Base-by-base conservation (phyloP, 2,113 vertebrate genomes). In the Panthera uncia region DNA sequence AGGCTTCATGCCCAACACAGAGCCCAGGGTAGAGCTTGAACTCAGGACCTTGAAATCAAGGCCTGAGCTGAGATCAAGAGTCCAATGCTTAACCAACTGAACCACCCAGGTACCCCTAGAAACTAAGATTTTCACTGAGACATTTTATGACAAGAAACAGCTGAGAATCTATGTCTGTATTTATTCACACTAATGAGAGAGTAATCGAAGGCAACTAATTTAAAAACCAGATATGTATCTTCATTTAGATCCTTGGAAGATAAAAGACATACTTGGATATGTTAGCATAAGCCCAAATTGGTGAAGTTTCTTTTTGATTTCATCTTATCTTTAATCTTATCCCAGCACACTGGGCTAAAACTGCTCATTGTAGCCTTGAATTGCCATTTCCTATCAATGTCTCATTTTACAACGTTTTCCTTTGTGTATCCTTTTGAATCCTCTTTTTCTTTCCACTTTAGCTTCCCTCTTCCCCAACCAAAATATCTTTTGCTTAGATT, bases 401-500 rank as follows among this genome's bases (percentile, higher is more conserved):
- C 83, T 96, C 73, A 79, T 89, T 96, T 96, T 86, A 87, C 7
- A 81, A 31, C 38, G 82, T 78, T 89, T 97, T 96, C 68, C 27
- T 83, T 57, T 63, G 23, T 19, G 74, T 33, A 61, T 45, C 65
- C 95, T 86, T 94, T 86, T 33, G 8, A 92, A 74, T 87, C 21
- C 9, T 85, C 45, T 12, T 87, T 94, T 91, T 48, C 74, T 96
- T 91, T 95, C 52, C 38, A 66, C 18, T 79, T 55, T 55, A 82
- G 89, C 12, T 79, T 86, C 13, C 21, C n/a, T 69, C 31, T 87
- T 74, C 21, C 38, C 31, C 16, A 85, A 73, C 55, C 73, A 79
- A 74, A 68, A 96, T 57, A 55, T 36, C 50, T 82, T 97, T 94
- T 89, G 73, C 55, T 96, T 73, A 85, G 36, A 94, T 96, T 94